Base-by-base conservation (phyloP, 2,113 vertebrate species). In the Scartelaos histophorus region DNA sequence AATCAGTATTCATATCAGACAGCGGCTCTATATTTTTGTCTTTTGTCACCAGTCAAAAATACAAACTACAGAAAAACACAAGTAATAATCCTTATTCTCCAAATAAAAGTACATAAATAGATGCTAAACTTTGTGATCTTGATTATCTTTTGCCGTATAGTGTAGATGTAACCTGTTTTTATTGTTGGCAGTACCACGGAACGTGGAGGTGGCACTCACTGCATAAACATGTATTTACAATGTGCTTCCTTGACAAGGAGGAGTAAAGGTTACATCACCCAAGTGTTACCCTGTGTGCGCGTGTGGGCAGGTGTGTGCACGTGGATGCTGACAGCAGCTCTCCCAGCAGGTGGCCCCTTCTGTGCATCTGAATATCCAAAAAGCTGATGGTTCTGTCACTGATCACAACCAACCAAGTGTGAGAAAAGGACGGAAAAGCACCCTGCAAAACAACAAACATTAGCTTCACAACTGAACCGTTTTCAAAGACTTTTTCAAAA, bases 321-420 rank as follows among this genome's bases (percentile, higher is more conserved):
- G 66, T 70, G 61, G 75, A 82, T 86, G 87, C 88, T 82, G 62
- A 65, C 72, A 78, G 83, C 79, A 71, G 80, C 67, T 84, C 71
- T 80, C 88, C 58, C 85, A 17, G 75, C 80, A 83, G 90, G 90
- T 71, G 89, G 88, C 81, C 88, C 15, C 74, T 54, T 43, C 12
- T 13, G 70, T 68, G 86, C 77, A 83, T 79, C 66, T 66, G 78
- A 80, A 85, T 79, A 71, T 77, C 69, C 78, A 75, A 73, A 85
- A 85, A 86, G 74, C 46, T 71, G 78, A 71, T 47, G 34, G 79
- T 88, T 74, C 84, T 88, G 81, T 88, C 80, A 83, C 78, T 53
- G 74, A 80, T 84, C 83, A 76, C 68, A 87, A 75, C 54, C 83
- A 76, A 77, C 82, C 83, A 89, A 86, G 85, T 87, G 85, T 88